Evolutionary conservation across 2,113 vertebrate species (phyloP), one percentile per base, ranked within the genome.

Genomic region (Hemicordylus capensis): DNA sequence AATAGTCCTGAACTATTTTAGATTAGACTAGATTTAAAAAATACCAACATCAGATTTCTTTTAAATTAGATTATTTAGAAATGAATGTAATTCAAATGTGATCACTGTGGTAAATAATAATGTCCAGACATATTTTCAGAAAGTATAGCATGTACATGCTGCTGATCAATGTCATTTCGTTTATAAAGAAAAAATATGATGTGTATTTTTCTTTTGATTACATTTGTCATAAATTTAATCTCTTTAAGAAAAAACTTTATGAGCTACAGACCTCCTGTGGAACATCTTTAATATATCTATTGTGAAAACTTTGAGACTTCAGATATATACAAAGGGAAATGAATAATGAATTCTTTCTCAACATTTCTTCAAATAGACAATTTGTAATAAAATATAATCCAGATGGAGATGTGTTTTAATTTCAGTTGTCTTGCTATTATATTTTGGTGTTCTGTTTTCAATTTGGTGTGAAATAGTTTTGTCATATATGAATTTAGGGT

Each of bases 261-360:
- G 70, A 87, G 0, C 72, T 20, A 76, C 31, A 0, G 34, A 3
- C 64, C 54, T 80, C 78, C 88, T 78, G 61, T 80, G 86, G 83
- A 85, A 64, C 34, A 89, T 76, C 56, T 79, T 56, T 46, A 63
- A 8, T 72, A 3, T 46, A 48, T 4, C 74, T 12, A 73, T 87
- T 80, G 17, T 0, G 0, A 54, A 46, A 81, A 54, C 63, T 83
- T 78, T 74, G 19, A 24, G 75, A 48, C 76, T 28, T 34, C 73
- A 76, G 5, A 87, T 78, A 63, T 61, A 88, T 81, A 81, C 69
- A 8, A 63, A 84, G n/a, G 22, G 89, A 72, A 70, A 64, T 12
- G 26, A 20, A 3, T 86, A 88, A 89, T 67, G 4, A 81, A 75
- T 88, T 51, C 77, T 89, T 87, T 78, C 80, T 39, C 44, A 63